Evolutionary conservation across 1,140 invertebrate species (phyloP), one percentile per base, ranked within the genome.

Genomic region (Lordiphosa stackelbergi): DNA sequence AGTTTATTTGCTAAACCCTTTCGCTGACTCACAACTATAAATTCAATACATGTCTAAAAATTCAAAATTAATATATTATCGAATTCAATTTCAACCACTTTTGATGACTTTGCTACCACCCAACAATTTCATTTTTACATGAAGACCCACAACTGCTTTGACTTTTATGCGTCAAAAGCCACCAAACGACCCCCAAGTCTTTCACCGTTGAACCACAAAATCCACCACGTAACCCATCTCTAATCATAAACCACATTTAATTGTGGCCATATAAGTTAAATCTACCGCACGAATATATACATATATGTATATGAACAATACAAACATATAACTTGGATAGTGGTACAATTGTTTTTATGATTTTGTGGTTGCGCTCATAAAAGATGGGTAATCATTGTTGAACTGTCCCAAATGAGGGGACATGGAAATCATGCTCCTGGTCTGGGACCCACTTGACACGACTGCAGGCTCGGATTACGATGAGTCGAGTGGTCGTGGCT

Each of bases 371-470:
- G 48, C 12, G 41, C 37, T 42, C 28, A 65, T 54, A 53, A 54
- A 64, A 51, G 60, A 31, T 5, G 28, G 49, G 57, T 54, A 46
- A 66, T 60, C 59, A 60, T 57, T 49, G 37, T 43, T 34, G 10
- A 28, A 13, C 31, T 60, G 31, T 35, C 16, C 22, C 37, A 38
- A 36, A 24, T 42, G 43, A 38, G 38, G 34, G 48, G 22, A 53
- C 52, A 31, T 31, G 28, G 53, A 68, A 40, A 54, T 58, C 66
- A 35, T 56, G 73, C 73, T 77, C 53, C 73, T 78, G 57, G 69
- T 65, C 65, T 77, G 49, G 48, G 28, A 47, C 66, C 70, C 66
- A 78, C 65, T 78, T 78, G 73, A 78, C 73, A 78, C 73, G 73
- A 78, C 69, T 79, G 56, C 54, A 56, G 71, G 65, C 61, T 78